Conservation (phyloP, 2,113 vertebrate species). For the Copsychus sechellarum region DNA sequence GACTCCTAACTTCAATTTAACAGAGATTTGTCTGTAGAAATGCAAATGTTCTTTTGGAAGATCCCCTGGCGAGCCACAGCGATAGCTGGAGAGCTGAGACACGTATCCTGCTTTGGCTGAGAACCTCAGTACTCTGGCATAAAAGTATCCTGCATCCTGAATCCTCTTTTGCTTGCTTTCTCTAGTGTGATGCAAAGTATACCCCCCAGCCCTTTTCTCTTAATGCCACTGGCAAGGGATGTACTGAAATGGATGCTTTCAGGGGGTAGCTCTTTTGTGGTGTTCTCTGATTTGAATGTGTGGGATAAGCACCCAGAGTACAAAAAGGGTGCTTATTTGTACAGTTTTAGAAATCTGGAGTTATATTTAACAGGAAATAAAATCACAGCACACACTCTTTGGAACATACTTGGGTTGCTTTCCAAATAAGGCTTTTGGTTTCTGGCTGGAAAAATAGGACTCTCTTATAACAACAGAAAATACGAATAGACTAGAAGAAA, state of each 20-base stretch:
- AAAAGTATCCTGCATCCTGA: background rate
- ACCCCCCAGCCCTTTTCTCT: background rate
- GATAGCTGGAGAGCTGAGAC: background rate
- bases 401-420: background rate
- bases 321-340: background rate
- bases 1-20: background rate
- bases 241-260: background rate
- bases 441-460: conserved; percentile 12
- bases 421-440: conserved; percentile 24
- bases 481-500: conserved; percentile 7
- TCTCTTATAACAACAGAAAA: conserved; percentile 23
- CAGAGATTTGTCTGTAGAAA: background rate
- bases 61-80: background rate
- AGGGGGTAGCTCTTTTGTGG: background rate
- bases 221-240: background rate
- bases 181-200: background rate
- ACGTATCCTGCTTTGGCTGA: background rate
- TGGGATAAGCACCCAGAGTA: background rate
- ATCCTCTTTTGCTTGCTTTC: background rate
- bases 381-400: background rate
- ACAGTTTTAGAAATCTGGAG: background rate
- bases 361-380: conserved; percentile 36
- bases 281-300: background rate
- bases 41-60: background rate
- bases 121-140: background rate